These are phyloP conservation scores for Colius striatus DNA, from an alignment of 2,113 vertebrate species.

Conservation along the genomic window DNA sequence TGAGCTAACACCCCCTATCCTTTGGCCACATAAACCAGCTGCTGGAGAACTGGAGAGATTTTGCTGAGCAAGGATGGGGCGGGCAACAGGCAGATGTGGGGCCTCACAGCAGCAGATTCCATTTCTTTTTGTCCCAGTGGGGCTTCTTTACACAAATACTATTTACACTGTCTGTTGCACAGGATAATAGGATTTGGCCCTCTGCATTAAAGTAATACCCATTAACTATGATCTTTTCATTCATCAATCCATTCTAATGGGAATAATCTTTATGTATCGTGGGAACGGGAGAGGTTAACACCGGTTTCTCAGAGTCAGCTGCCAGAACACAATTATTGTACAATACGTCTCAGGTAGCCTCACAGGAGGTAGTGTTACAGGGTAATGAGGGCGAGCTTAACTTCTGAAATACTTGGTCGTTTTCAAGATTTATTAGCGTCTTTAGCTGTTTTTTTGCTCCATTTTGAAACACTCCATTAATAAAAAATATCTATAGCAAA, in stretches of 20 bases:
- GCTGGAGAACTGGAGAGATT: background rate
- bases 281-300: conserved; percentile 28
- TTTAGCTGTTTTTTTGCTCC: background rate
- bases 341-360: conserved; percentile 40
- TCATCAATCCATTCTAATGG: conserved; percentile 59
- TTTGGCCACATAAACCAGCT: background rate
- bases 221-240: conserved; percentile 65
- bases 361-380: conserved; percentile 36
- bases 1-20: background rate
- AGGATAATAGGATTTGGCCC: conserved; percentile 65
- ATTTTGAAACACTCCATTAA: conserved; percentile 43
- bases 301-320: background rate
- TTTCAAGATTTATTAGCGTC: conserved; percentile 57
- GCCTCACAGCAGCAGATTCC: rapidly evolving
- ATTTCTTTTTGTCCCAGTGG: background rate
- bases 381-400: conserved; percentile 50
- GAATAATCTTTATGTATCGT: conserved; percentile 13
- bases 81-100: background rate
- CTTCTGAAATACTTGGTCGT: conserved; percentile 11
- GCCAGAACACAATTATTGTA: conserved; percentile 22
- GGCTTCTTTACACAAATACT: conserved; percentile 21
- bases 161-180: conserved; percentile 11
- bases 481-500: conserved; percentile 11
- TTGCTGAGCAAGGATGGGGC: background rate
- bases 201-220: conserved; percentile 50